phyloP scores from a whole-genome alignment of 2,888 invertebrate genomes.

The Dendrolimus pini region DNA sequence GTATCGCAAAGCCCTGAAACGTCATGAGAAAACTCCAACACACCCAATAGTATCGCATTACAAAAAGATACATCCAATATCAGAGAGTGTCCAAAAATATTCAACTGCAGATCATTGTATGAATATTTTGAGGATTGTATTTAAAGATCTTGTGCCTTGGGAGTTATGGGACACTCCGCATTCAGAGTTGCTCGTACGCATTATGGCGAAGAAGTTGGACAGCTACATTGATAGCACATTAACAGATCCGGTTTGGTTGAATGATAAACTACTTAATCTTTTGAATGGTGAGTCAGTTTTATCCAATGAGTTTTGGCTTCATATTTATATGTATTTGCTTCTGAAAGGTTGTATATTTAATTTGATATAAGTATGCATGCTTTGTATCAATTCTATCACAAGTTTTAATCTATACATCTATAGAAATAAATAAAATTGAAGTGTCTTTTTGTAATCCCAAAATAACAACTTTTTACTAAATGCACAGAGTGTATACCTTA shows the following conservation, averaged over 20 bases:
- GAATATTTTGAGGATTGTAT: constrained; percentile 73
- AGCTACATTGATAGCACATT: constrained; percentile 61
- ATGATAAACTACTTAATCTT: constrained; percentile 46
- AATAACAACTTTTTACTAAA: too few relatives aligned
- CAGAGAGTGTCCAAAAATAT: constrained; percentile 40
- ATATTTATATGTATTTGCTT: too few relatives aligned
- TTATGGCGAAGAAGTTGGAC: constrained; percentile 77
- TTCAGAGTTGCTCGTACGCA: constrained; percentile 77
- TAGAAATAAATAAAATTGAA: too few relatives aligned
- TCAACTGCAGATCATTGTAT: constrained; percentile 76
- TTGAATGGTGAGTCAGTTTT: constrained; percentile 27
- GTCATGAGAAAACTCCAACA: constrained; percentile 62
- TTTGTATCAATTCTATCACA: too few relatives aligned
- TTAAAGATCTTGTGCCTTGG: constrained; percentile 80
- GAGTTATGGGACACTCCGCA: constrained; percentile 82
- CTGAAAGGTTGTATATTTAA: too few relatives aligned
- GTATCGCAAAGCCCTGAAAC: constrained; percentile 77
- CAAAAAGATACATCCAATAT: constrained; percentile 55
- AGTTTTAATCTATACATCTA: too few relatives aligned
- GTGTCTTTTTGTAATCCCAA: too few relatives aligned
- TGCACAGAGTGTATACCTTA: too few relatives aligned
- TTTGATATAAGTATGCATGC: too few relatives aligned
- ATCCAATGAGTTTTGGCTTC: too few relatives aligned
- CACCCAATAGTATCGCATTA: constrained; percentile 66
- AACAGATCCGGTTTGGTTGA: constrained; percentile 71